Base-by-base conservation (phyloP, 2,113 vertebrate species). In the Callorhinus ursinus region DNA sequence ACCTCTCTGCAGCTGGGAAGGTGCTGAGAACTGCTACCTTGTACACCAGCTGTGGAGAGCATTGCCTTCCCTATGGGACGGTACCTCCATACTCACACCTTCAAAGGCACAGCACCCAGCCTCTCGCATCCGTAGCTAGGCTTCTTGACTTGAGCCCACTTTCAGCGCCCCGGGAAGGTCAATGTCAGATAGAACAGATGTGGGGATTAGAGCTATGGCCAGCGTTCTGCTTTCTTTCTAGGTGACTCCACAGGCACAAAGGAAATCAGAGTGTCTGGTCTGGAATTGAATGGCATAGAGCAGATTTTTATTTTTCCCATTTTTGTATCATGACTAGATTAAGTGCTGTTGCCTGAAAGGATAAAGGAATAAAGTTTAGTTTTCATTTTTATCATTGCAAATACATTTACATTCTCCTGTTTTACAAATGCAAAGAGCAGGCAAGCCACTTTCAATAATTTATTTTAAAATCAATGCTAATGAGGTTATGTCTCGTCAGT, bases 391-490 rank as follows among this genome's bases (percentile, higher is more conserved):
- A 98, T 97, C 42, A 90, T 85, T 93, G 91, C 92, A 92, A 96
- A 89, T 97, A 86, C 96, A 83, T 98, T 98, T 98, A 97, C 90
- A 88, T 98, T 98, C 98, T 90, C 96, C 94, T 98, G 53, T 98
- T 98, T 98, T 98, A 98, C 98, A 98, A 98, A 99, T 99, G 98
- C 98, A 98, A 98, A 98, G 98, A 98, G 98, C 98, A 98, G 98
- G 97, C 98, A 96, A 98, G 98, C 98, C 98, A 98, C 98, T 98
- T 98, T 98, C 98, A 98, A 99, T 99, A 99, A 99, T 99, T 99
- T 98, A 99, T 99, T 98, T 98, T 96, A 98, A 98, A 99, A 99
- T 99, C 99, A 98, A 99, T 99, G 98, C 97, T 99, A 99, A 99
- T 98, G 98, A 98, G 98, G 96, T 99, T 98, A 97, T 91, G 98